Evolutionary conservation across 2,888 invertebrate genomes (phyloP), one percentile per base, ranked within the genome.

Genomic region (Pristionchus exspectatus): DNA sequence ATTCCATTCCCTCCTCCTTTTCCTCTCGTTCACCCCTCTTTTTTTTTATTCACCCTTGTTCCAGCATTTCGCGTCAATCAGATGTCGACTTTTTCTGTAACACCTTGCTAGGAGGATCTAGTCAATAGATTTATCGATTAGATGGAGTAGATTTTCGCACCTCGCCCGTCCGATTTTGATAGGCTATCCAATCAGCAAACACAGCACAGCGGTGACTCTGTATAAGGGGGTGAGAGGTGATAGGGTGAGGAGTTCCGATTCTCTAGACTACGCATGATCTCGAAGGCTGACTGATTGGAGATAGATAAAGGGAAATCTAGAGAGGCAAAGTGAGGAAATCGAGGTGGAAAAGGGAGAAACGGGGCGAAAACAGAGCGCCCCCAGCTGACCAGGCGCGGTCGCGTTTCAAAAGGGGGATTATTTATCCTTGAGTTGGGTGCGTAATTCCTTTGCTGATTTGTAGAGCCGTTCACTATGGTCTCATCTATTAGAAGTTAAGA

Each of bases 221-320:
- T 81, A 81, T n/a, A 33, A 4, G 81, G 81, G 81, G 81, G 72
- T 33, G 81, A 81, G 81, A 18, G 38, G 74, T 74, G 81, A 81
- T 44, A 50, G 81, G 38, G 81, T n/a, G 77, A 59, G 44, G 44
- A 50, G 44, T 50, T 50, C 44, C 44, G 44, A 50, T 50, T 50
- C 44, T 50, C 44, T 50, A 50, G 44, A 0, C 44, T 7, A 50
- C 0, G 44, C 44, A 12, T 50, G 44, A 50, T 50, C 44, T 50
- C 4, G 4, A 50, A 9, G 44, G 44, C 44, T 50, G 44, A 50
- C 44, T 50, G 44, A 50, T 3, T 7, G 44, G 44, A 1, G 44
- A 50, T 3, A 50, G 44, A 50, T 50, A 9, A 9, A 38, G 4
- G 74, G 74, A 74, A 44, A 44, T 30, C 9, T 27, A 27, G 24